These are phyloP conservation scores for Amaurobius ferox DNA, from an alignment of 2,888 invertebrate genomes.

Conservation along the genomic window DNA sequence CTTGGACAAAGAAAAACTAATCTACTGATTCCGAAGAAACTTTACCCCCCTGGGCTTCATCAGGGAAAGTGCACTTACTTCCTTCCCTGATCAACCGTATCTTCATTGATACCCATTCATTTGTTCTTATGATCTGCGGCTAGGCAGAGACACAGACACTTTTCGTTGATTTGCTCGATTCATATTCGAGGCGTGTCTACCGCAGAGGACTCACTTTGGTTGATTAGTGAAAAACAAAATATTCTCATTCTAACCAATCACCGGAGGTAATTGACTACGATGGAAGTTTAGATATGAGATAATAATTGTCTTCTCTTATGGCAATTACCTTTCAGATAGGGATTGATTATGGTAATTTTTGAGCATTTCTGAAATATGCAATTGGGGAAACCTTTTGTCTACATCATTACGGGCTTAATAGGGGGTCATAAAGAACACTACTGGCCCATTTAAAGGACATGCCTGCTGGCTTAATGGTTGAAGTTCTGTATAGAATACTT, in stretches of 20 bases:
- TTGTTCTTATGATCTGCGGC: conserved; percentile 52
- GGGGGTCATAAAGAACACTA: neutral
- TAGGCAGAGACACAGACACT: conserved; percentile 29
- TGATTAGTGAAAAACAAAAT: conserved; percentile 40
- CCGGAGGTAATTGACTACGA: conserved; percentile 16
- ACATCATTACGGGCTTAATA: neutral
- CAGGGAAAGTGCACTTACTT: conserved; percentile 51
- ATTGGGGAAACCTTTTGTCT: neutral
- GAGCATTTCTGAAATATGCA: conserved; percentile 8
- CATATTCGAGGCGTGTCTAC: conserved; percentile 68
- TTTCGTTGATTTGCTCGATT: conserved; percentile 38
- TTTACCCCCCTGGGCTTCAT: conserved; percentile 43
- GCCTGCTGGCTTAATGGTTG: neutral
- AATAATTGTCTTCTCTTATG: neutral
- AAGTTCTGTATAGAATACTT: too few species aligned
- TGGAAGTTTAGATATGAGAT: conserved; percentile 8
- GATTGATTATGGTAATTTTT: conserved; percentile 12
- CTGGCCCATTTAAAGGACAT: neutral
- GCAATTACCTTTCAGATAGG: conserved; percentile 4
- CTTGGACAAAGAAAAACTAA: neutral
- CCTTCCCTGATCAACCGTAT: conserved; percentile 48
- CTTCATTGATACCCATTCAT: conserved; percentile 48
- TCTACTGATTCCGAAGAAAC: neutral
- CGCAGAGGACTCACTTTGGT: conserved; percentile 29
- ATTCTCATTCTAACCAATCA: neutral